Conservation (phyloP, 2,888 invertebrate genomes). For the Drosophila infuscata region DNA sequence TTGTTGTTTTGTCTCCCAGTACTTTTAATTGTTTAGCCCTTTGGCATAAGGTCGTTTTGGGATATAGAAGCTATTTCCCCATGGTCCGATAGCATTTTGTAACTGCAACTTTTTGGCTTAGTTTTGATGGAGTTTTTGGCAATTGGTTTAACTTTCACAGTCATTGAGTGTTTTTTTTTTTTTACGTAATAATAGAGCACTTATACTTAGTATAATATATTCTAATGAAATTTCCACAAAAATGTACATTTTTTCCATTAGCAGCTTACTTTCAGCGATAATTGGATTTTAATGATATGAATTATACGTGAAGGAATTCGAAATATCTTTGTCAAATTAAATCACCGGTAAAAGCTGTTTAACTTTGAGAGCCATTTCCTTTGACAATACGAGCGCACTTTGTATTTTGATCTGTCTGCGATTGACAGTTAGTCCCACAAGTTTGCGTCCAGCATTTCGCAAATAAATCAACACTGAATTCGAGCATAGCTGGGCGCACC, state of each 20-base stretch:
- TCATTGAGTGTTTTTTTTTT: constrained; percentile 2
- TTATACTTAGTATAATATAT: constrained; percentile 12
- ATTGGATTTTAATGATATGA: constrained; percentile 60
- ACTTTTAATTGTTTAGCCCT: constrained; percentile 49
- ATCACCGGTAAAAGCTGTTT: constrained; percentile 31
- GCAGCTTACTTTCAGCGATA: constrained; percentile 26
- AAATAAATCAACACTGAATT: constrained; percentile 51
- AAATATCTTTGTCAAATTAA: constrained; percentile 45
- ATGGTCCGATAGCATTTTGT: constrained; percentile 33
- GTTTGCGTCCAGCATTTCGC: constrained; percentile 39
- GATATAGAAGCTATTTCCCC: constrained; percentile 31
- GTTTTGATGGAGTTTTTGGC: constrained; percentile 27
- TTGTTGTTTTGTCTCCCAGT: constrained; percentile 31
- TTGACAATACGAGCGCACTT: constrained; percentile 24
- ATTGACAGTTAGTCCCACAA: constrained; percentile 56
- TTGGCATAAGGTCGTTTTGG: constrained; percentile 23
- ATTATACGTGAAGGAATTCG: constrained; percentile 36
- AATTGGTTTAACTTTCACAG: constrained; percentile 23
- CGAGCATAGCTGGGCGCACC: constrained; percentile 33
- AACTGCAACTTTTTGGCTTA: constrained; percentile 28
- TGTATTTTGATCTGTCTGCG: constrained; percentile 56
- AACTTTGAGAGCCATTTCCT: constrained; percentile 13
- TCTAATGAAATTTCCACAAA: not conserved
- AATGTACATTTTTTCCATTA: constrained; percentile 10
- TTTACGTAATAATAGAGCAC: not conserved